A percentile compares a stretch with the other conserved stretches of the same genome.
phyloP scores from a whole-genome alignment of 1,140 invertebrate species.

The Drosophila pallidifrons region DNA sequence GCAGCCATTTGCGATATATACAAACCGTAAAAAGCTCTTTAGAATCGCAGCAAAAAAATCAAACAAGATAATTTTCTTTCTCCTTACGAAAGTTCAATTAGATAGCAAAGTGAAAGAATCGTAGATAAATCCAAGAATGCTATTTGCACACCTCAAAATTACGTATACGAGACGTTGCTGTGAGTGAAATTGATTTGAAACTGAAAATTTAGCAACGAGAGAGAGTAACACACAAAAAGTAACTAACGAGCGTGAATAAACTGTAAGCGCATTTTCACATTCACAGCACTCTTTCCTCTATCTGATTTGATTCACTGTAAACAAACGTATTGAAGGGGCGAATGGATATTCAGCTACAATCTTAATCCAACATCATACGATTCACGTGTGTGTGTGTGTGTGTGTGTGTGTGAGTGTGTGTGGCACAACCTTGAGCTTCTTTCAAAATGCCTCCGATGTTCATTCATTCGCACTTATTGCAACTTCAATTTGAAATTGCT shows the following conservation, averaged over 20 bases:
- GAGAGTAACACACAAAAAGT: not conserved
- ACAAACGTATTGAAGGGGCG: not conserved
- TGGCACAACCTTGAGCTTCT: constrained; percentile 13
- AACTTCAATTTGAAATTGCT: constrained; percentile 73
- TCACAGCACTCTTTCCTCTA: not conserved
- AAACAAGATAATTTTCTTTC: not conserved
- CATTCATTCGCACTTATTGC: constrained; percentile 72
- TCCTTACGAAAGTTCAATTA: no score
- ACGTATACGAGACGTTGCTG: not conserved
- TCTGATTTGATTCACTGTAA: constrained; percentile 14
- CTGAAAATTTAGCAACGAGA: not conserved
- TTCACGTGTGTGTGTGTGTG: not conserved
- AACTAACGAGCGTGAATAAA: constrained; percentile 5
- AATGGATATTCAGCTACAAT: not conserved
- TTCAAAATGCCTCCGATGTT: constrained; percentile 23
- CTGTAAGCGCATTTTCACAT: constrained; percentile 6
- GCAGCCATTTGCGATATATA: constrained; percentile 34
- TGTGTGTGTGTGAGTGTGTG: not conserved
- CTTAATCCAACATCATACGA: constrained; percentile 14
- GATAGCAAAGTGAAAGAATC: no score
- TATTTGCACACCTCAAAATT: not conserved
- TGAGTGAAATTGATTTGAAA: constrained; percentile 6
- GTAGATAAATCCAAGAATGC: not conserved
- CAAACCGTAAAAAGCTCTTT: not conserved
- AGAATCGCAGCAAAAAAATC: not conserved